phyloP scores from a whole-genome alignment of 2,797 vertebrate species.

The Alosa sapidissima region DNA sequence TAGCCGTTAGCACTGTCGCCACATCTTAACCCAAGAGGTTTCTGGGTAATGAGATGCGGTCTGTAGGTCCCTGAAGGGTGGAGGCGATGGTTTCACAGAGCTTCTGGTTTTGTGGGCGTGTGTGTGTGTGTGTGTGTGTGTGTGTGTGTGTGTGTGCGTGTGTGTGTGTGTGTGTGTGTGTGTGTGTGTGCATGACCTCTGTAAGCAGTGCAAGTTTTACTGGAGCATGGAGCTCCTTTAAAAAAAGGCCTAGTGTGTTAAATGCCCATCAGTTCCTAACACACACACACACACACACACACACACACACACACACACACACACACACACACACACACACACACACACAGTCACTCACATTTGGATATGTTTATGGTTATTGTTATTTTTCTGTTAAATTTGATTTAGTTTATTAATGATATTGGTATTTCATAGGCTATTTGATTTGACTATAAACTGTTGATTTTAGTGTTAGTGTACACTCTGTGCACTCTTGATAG shows the following conservation, averaged over 20 bases:
- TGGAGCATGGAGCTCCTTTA: not conserved
- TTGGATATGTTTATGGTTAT: not conserved
- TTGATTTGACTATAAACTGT: too few species aligned
- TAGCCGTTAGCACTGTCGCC: not conserved
- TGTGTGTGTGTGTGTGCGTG: not conserved
- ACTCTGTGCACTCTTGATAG: not conserved
- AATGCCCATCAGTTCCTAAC: not conserved
- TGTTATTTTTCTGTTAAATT: too few species aligned
- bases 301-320: not conserved
- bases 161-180: not conserved
- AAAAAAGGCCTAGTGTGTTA: constrained; percentile 4
- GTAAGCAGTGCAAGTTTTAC: not conserved
- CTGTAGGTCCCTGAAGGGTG: not conserved
- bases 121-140: constrained; percentile 9
- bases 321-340: not conserved
- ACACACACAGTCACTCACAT: not conserved
- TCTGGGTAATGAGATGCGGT: constrained; percentile 11
- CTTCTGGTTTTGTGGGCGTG: constrained; percentile 1
- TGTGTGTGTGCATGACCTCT: not conserved
- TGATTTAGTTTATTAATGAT: too few species aligned
- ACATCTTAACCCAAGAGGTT: constrained; percentile 16
- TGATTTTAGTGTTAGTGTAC: too few species aligned
- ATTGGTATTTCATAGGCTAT: too few species aligned
- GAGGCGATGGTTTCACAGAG: not conserved
- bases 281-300: not conserved